These are phyloP conservation scores for Rhaphigaster nebulosa DNA, from an alignment of 2,888 invertebrate genomes.

Conservation along the genomic window DNA sequence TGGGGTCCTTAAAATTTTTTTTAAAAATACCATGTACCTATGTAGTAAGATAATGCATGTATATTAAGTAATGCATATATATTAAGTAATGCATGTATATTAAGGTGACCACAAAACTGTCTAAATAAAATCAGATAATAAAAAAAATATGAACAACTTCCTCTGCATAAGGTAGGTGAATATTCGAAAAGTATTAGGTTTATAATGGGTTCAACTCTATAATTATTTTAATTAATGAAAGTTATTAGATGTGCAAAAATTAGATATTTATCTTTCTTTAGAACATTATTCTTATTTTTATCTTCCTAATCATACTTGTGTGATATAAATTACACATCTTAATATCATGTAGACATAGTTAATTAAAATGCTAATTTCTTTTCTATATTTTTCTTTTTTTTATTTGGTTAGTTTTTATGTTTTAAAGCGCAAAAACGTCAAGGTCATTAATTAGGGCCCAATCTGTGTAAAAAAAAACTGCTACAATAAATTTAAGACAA, in stretches of 20 bases:
- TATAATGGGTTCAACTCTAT: neutral
- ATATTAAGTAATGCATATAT: no score
- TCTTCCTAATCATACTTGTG: neutral
- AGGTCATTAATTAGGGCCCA: no score
- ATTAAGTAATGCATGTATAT: no score
- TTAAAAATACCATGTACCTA: no score
- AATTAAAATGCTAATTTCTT: neutral
- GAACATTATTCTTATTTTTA: neutral
- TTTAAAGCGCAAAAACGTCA: no score
- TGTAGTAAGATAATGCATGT: no score
- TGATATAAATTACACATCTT: neutral
- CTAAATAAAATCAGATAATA: no score
- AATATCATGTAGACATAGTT: neutral
- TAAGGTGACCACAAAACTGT: no score
- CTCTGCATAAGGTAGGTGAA: neutral
- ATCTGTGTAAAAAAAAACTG: no score
- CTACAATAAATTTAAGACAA: no score
- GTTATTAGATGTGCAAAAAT: neutral
- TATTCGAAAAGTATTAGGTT: neutral
- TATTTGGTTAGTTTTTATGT: neutral
- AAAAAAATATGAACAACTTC: neutral
- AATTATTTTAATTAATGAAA: conserved; percentile 3
- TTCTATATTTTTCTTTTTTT: neutral
- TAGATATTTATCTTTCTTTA: neutral
- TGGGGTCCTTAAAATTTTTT: no score